A percentile compares a stretch with the other conserved stretches of the same genome.
These are phyloP conservation scores for Sphecodes monilicornis DNA, from an alignment of 2,888 invertebrate species.

Conservation along the genomic window DNA sequence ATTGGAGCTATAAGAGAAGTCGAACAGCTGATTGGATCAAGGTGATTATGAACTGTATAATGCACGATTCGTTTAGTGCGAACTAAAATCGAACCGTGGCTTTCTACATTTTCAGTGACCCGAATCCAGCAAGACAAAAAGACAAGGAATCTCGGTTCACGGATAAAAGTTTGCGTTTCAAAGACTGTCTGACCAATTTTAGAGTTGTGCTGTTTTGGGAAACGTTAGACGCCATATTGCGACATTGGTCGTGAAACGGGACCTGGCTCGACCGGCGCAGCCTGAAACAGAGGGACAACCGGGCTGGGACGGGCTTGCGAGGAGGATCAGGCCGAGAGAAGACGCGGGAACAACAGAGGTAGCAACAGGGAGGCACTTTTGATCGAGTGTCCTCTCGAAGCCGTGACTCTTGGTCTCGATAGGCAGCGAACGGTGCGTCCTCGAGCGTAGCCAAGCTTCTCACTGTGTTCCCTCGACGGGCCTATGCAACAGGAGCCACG, in stretches of 20 bases:
- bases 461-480: constrained; percentile 5
- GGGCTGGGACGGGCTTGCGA: neutral
- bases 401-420: constrained; percentile 69
- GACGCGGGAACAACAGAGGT: constrained; percentile 28
- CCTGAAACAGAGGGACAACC: neutral
- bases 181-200: too few species aligned
- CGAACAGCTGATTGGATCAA: too few species aligned
- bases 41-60: too few species aligned
- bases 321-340: neutral
- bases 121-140: too few species aligned
- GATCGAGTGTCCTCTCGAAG: constrained; percentile 78
- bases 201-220: too few species aligned
- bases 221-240: too few species aligned
- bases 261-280: neutral
- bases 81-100: too few species aligned
- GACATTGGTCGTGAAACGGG: neutral
- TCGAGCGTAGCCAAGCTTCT: constrained; percentile 28
- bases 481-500: constrained; percentile 52
- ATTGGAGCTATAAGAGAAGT: too few species aligned
- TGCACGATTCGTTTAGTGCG: too few species aligned
- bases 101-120: too few species aligned
- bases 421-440: constrained; percentile 63
- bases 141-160: too few species aligned
- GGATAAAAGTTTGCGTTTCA: too few species aligned
- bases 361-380: constrained; percentile 78